Percentiles rank a stretch among this genome's conserved stretches.
Conservation (phyloP, 1,140 invertebrate genomes). For the Lamellibrachia luymesi region DNA sequence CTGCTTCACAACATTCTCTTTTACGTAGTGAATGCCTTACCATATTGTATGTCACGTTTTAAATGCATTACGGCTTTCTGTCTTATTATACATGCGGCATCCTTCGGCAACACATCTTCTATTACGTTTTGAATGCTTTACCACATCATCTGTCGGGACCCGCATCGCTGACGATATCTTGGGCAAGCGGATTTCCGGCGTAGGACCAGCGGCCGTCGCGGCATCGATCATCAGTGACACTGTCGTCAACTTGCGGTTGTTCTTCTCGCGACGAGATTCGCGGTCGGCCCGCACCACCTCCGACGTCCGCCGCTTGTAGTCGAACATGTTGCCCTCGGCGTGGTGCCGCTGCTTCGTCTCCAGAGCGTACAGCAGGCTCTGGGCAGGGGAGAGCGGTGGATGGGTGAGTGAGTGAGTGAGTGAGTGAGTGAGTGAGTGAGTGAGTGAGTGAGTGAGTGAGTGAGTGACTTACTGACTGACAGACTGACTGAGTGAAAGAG, state of each 20-base stretch:
- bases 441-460: too few species aligned
- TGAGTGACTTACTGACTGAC: too few species aligned
- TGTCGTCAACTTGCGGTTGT: neutral
- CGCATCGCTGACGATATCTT: neutral
- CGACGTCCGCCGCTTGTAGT: neutral
- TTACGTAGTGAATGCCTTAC: too few species aligned
- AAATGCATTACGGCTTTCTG: too few species aligned
- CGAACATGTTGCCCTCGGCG: neutral
- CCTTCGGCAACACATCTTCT: too few species aligned
- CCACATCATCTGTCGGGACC: neutral
- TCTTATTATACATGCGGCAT: too few species aligned
- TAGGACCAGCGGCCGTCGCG: neutral
- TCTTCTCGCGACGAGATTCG: neutral
- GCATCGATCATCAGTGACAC: neutral
- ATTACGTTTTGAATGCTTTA: neutral
- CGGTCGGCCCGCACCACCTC: neutral
- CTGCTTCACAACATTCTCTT: too few species aligned
- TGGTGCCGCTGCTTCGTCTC: neutral
- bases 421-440: too few species aligned
- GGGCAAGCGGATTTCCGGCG: neutral
- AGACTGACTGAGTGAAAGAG: too few species aligned
- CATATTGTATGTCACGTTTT: too few species aligned
- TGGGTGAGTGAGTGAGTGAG: too few species aligned
- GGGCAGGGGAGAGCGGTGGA: too few species aligned
- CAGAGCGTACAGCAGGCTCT: neutral